These are phyloP conservation scores for Eumaeus atala DNA, from an alignment of 1,140 invertebrate species.

Conservation along the genomic window DNA sequence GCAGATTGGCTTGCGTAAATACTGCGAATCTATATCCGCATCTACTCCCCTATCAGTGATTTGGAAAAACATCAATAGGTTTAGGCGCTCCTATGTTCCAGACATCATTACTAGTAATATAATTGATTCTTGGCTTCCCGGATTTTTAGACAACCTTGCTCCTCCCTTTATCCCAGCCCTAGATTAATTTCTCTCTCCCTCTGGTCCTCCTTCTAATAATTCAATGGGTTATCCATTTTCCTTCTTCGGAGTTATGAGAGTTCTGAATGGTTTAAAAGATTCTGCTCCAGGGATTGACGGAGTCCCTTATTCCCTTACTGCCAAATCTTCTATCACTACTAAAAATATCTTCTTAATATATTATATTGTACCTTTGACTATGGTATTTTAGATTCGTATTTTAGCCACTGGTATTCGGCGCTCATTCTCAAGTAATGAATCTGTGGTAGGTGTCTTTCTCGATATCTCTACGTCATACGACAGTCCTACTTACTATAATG, in stretches of 20 bases:
- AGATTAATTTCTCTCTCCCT: background rate
- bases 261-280: background rate
- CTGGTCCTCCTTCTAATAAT: background rate
- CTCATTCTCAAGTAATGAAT: background rate
- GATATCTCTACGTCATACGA: slow-evolving; percentile 27
- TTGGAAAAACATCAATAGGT: slow-evolving; percentile 13
- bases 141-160: background rate
- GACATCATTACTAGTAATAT: no score
- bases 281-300: background rate
- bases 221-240: background rate
- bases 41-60: background rate
- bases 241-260: background rate
- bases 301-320: background rate
- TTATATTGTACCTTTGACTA: background rate
- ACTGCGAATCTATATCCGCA: background rate
- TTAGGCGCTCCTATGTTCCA: slow-evolving; percentile 3
- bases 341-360: background rate
- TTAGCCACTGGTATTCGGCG: no score
- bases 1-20: background rate
- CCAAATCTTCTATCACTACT: background rate
- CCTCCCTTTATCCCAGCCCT: background rate
- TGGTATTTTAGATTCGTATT: no score
- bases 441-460: slow-evolving; percentile 1
- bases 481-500: slow-evolving; percentile 21
- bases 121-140: no score